Evolutionary conservation across 2,797 vertebrate genomes (phyloP).

Genomic region (Meriones psammophilus): DNA sequence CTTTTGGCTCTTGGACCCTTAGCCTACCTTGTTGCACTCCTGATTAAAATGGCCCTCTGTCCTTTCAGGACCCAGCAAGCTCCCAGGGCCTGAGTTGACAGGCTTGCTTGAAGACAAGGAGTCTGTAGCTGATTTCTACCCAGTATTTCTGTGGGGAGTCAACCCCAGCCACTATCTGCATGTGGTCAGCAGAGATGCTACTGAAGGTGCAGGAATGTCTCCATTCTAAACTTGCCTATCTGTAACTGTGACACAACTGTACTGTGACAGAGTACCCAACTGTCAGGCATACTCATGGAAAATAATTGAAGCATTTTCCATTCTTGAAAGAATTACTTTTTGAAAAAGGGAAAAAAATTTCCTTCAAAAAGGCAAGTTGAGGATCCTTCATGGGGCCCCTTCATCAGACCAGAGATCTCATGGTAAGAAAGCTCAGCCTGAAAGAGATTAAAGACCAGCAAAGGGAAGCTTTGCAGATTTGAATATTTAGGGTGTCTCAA

Average conservation of each 20-base stretch:
- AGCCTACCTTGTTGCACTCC: slow-evolving; percentile 47
- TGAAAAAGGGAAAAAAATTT: neutral
- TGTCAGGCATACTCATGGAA: neutral
- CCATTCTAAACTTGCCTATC: neutral
- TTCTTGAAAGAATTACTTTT: neutral
- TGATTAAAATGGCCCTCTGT: slow-evolving; percentile 46
- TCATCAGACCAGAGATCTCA: neutral
- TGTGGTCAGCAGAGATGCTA: neutral
- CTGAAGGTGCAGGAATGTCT: neutral
- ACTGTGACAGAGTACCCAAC: neutral
- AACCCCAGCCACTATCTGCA: neutral
- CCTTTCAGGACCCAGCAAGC: neutral
- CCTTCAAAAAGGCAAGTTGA: neutral
- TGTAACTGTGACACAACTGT: neutral
- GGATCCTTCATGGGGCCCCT: neutral
- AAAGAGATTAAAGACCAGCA: neutral
- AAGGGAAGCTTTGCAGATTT: neutral
- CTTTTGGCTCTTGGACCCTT: slow-evolving; percentile 52
- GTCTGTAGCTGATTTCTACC: neutral
- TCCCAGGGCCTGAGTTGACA: neutral
- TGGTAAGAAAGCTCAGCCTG: neutral
- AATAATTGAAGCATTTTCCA: neutral
- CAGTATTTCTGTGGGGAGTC: neutral
- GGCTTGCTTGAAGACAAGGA: neutral
- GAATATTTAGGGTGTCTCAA: slow-evolving; percentile 19